These are phyloP conservation scores for Meriones psammophilus DNA, from an alignment of 2,797 vertebrate species.

Conservation along the genomic window DNA sequence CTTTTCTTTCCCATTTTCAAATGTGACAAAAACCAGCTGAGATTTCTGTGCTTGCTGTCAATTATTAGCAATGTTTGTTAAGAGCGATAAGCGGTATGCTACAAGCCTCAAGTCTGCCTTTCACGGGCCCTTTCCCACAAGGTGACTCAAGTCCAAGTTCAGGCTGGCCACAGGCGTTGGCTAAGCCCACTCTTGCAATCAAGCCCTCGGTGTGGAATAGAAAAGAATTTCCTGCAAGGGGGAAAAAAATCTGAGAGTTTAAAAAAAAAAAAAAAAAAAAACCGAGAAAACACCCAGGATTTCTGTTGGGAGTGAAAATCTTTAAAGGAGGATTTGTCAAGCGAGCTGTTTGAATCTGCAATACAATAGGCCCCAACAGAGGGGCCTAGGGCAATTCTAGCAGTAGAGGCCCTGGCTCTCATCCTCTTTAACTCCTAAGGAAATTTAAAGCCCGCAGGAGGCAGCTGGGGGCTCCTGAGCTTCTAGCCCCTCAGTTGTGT, in stretches of 20 bases:
- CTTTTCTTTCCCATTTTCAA: constrained; percentile 54
- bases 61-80: not conserved
- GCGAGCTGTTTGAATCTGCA: not conserved
- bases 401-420: not conserved
- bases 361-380: not conserved
- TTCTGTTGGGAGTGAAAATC: not conserved
- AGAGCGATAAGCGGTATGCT: not conserved
- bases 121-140: not conserved
- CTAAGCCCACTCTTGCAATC: not conserved
- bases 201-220: not conserved
- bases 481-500: not conserved
- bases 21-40: not conserved
- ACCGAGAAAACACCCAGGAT: too few species aligned
- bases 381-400: not conserved
- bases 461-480: not conserved
- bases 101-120: not conserved
- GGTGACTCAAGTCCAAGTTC: constrained; percentile 43
- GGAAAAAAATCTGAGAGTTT: not conserved
- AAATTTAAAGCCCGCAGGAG: not conserved
- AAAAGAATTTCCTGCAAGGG: constrained; percentile 26
- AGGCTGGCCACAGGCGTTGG: not conserved
- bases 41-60: not conserved
- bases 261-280: constrained; percentile 23
- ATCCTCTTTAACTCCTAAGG: not conserved
- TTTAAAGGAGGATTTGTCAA: constrained; percentile 17